Base-by-base conservation (phyloP, 2,888 invertebrate genomes). In the Eristalinus sepulchralis region DNA sequence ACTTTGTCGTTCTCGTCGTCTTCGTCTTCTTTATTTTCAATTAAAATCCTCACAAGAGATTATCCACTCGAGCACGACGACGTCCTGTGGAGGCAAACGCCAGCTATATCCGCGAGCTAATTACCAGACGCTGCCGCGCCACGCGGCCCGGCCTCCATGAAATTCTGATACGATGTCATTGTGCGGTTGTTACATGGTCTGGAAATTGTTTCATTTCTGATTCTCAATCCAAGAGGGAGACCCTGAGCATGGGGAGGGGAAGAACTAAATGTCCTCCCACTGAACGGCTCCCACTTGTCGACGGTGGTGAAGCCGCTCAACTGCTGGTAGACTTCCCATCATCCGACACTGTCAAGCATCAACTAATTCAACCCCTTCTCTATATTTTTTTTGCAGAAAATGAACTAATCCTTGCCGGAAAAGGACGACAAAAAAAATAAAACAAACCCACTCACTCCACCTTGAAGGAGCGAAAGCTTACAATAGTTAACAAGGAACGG, bases 391-490 rank as follows among this genome's bases (percentile, higher is more conserved):
- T 2, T 34, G 9, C 57, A 83, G 86, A 86, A 86, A 78, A 83
- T 79, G 83, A 83, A 86, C 86, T 86, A 86, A 86, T 83, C 86
- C 78, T 67, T 75, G 59, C 17, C 27, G 59, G 22, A 34, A 20
- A 31, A 73, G 34, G 59, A 27, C 27, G 20, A 60, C 27, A 27
- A 67, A 53, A 13, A 53, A 33, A 55, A 9, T 31, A 20, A 53
- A 31, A 55, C 24, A 5, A 47, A 57, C 36, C n/a, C 70, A 70
- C 5, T 27, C 27, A 27, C 27, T 27, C 27, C 5, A 2, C 2
- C 27, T 27, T 27, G 8, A 55, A 47, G 75, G 1, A 57, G 36
- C 27, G 34, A 70, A 66, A 22, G 63, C 47, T 60, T 72, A 73
- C 76, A 20, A 68, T 39, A 86, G 83, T 75, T 71, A 86, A 75